Base-by-base conservation (phyloP, 2,113 vertebrate species). In the Pheucticus melanocephalus region DNA sequence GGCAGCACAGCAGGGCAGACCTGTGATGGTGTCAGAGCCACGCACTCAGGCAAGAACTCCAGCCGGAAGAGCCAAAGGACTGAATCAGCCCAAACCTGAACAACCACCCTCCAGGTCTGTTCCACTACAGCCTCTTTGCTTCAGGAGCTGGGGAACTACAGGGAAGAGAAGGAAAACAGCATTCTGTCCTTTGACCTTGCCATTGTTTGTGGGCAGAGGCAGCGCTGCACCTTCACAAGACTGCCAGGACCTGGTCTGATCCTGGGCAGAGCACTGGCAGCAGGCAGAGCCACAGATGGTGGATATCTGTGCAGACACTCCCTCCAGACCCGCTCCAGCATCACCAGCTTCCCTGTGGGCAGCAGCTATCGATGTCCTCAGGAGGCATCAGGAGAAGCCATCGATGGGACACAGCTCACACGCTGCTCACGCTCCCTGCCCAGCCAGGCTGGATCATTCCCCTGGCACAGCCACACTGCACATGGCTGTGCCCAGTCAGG, bases 401-500 rank as follows among this genome's bases (percentile, higher is more conserved):
- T 75, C n/a, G 7, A 44, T 15, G 63, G 61, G 68, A 44, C 61
- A 39, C 2, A 1, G 81, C 60, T 82, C 15, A 10, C n/a, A 70
- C 0, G 0, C 53, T 56, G 61, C 53, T 72, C 5, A 1, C 5
- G 8, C 76, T 80, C 66, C 48, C 53, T 73, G 63, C 54, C 37
- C 61, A 78, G 51, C 16, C 53, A 76, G 66, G 86, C 85, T 47
- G 40, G 16, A 60, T 2, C 1, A 21, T 21, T 61, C 64, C 63
- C 5, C 5, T 30, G 48, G 59, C 72, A 92, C 48, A 44, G 82
- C 30, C 60, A 53, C 4, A 4, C 40, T 5, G 2, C 1, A 1
- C 30, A 25, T 0, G 0, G 60, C 90, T 9, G 1, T 47, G 61
- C 51, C 1, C 1, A 64, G 47, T 24, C 0, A 57, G 57, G 73